These are phyloP conservation scores for Andrena marginata DNA, from an alignment of 2,888 invertebrate species.

Conservation along the genomic window DNA sequence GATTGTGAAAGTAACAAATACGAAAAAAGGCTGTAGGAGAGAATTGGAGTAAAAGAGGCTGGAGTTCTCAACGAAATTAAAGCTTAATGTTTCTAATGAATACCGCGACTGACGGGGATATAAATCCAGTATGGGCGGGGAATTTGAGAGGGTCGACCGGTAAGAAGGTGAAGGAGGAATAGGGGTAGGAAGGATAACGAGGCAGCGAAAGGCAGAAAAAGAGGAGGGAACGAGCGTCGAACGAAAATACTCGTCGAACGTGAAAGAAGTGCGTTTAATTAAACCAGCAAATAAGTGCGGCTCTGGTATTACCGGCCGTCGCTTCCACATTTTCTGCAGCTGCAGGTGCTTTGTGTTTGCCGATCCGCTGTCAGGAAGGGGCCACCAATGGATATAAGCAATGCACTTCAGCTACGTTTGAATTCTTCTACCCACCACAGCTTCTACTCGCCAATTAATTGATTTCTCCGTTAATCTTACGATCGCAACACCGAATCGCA, in stretches of 20 bases:
- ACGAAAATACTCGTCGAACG: slow-evolving; percentile 71
- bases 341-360: slow-evolving; percentile 65
- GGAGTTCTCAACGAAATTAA: slow-evolving; percentile 59
- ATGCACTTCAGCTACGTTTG: slow-evolving; percentile 26
- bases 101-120: slow-evolving; percentile 57
- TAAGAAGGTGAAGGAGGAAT: slow-evolving; percentile 43
- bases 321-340: slow-evolving; percentile 63
- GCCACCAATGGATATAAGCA: slow-evolving; percentile 33
- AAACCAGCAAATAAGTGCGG: slow-evolving; percentile 70
- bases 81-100: slow-evolving; percentile 66
- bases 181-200: slow-evolving; percentile 63
- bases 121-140: slow-evolving; percentile 57
- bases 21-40: background rate
- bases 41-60: slow-evolving; percentile 16
- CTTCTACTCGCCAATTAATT: slow-evolving; percentile 29
- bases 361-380: slow-evolving; percentile 29
- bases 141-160: slow-evolving; percentile 60
- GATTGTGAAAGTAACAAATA: slow-evolving; percentile 29
- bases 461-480: slow-evolving; percentile 33
- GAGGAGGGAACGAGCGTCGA: slow-evolving; percentile 50
- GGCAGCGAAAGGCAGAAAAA: slow-evolving; percentile 53
- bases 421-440: slow-evolving; percentile 29
- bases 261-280: slow-evolving; percentile 75
- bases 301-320: slow-evolving; percentile 56
- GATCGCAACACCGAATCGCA: slow-evolving; percentile 3